These are phyloP conservation scores for Idaea straminata DNA, from an alignment of 2,888 invertebrate species.

Conservation along the genomic window DNA sequence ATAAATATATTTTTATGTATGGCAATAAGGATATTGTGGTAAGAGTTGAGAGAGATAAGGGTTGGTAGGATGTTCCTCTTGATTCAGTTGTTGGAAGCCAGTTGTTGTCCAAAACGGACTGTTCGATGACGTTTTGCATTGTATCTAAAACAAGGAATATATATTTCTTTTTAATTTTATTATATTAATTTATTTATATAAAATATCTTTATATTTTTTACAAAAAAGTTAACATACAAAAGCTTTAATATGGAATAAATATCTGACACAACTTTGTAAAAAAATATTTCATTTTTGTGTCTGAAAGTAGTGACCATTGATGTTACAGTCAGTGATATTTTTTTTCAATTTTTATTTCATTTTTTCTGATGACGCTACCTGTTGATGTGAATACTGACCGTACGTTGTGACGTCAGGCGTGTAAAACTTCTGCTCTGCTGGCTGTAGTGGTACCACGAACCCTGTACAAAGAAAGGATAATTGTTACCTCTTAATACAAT, in stretches of 20 bases:
- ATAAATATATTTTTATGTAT: conserved; percentile 40
- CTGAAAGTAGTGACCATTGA: too few relatives aligned
- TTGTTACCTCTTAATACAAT: too few relatives aligned
- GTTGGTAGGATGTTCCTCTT: conserved; percentile 50
- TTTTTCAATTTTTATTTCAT: background rate
- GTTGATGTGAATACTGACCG: conserved; percentile 46
- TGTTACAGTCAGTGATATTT: background rate
- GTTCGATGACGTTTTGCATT: conserved; percentile 76
- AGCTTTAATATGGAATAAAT: too few relatives aligned
- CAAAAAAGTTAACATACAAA: too few relatives aligned
- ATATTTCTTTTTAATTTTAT: conserved; percentile 7
- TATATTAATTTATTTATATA: background rate
- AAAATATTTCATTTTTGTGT: too few relatives aligned
- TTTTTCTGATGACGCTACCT: conserved; percentile 7
- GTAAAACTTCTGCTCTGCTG: conserved; percentile 73
- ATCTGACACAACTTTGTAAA: too few relatives aligned
- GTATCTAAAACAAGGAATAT: conserved; percentile 53
- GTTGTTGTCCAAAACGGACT: conserved; percentile 76
- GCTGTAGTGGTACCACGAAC: conserved; percentile 68
- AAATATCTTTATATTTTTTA: too few relatives aligned
- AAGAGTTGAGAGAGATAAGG: conserved; percentile 48
- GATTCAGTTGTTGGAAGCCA: conserved; percentile 75
- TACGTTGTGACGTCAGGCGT: conserved; percentile 74
- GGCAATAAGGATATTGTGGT: conserved; percentile 49
- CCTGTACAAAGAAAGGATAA: conserved; percentile 43